phyloP scores from a whole-genome alignment of 1,140 invertebrate species.

The Eurosta solidaginis region DNA sequence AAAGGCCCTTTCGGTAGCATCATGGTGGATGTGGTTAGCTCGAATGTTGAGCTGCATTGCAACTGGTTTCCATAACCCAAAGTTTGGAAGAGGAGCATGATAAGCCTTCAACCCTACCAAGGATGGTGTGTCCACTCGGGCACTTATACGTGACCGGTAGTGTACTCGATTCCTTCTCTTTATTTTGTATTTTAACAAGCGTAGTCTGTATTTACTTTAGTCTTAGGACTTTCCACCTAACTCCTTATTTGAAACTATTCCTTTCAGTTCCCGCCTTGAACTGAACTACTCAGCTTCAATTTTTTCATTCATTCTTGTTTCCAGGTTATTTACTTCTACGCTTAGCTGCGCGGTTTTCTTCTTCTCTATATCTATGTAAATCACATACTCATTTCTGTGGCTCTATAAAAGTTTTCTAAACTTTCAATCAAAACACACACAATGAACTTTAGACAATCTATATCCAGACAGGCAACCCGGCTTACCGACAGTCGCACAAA shows the following conservation, averaged over 20 bases:
- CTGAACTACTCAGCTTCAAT: not conserved
- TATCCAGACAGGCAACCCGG: not conserved
- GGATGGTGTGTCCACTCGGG: too few species aligned
- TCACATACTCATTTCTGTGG: not conserved
- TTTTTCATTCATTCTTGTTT: not conserved
- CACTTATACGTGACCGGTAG: too few species aligned
- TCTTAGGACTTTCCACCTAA: not conserved
- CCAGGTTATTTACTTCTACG: not conserved
- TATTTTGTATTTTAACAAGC: too few species aligned
- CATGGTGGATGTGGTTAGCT: too few species aligned
- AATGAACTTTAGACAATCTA: not conserved
- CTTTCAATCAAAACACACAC: conserved; percentile 10
- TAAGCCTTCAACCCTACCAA: too few species aligned
- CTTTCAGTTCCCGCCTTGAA: not conserved
- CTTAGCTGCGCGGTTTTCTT: not conserved
- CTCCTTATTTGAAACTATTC: not conserved
- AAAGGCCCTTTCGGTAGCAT: too few species aligned
- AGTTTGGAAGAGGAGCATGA: too few species aligned
- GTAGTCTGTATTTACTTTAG: not conserved
- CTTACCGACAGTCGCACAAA: not conserved
- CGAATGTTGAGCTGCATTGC: too few species aligned
- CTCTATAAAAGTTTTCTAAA: conserved; percentile 8
- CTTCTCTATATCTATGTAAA: not conserved
- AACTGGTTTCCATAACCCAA: too few species aligned
- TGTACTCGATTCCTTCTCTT: too few species aligned